Base-by-base conservation (phyloP, 2,113 vertebrate species). In the Etheostoma spectabile region DNA sequence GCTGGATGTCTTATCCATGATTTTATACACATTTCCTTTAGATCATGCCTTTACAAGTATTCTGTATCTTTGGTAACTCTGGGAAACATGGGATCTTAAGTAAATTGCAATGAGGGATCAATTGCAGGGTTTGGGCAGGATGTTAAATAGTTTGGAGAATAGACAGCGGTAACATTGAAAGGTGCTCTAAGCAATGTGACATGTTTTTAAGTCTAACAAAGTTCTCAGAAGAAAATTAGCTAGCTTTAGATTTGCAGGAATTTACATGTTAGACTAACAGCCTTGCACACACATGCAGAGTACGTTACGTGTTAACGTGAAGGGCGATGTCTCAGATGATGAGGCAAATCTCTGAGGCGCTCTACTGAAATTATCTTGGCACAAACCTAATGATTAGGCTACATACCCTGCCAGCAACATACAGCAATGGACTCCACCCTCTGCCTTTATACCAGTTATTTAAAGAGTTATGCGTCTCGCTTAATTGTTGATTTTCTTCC, bases 351-450 rank as follows among this genome's bases (percentile, higher is more conserved):
- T 80, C 71, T 22, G 66, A 51, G 70, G 74, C 71, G 86, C 46
- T 35, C 64, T n/a, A 78, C 86, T 82, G 38, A 87, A 89, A 90
- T 27, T 62, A 72, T 89, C 83, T 86, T 86, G 81, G 91, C 92
- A 85, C 79, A 79, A 74, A 55, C 70, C 52, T 84, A 90, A 90
- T 88, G 71, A 93, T 91, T 89, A 42, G 38, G 38, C 38, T 42
- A 84, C 81, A 79, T 86, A 89, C 52, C 68, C 77, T 86, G 81
- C 82, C 73, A 78, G 74, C 67, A 67, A 51, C 89, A 72, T 15
- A 6, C 55, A 53, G 55, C 1, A 2, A 30, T 0, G 59, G 16
- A 73, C 91, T 81, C 88, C 93, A 89, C 93, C 93, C 74, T 75
- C 27, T 46, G 30, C 48, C 24, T 72, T 77, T 67, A 82, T 66